A percentile compares a stretch with the other conserved stretches of the same genome.
These are phyloP conservation scores for human DNA, from an alignment of 2,113 vertebrate species.

Conservation along the genomic window GRCh38 chr7:114670501-114671000, in stretches of 20 bases:
- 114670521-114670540: not conserved
- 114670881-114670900: constrained; percentile 51
- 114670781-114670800: constrained; percentile 66
- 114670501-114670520: not conserved
- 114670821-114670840: constrained; percentile 52
- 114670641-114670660: not conserved
- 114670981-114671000: constrained; percentile 25
- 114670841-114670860: constrained; percentile 59
- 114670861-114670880: not conserved
- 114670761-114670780: constrained; percentile 55
- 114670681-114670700: constrained; percentile 56
- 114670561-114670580: not conserved
- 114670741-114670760: constrained; percentile 68
- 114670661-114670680: not conserved
- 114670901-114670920: constrained; percentile 39
- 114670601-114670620: not conserved
- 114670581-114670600: constrained; percentile 24
- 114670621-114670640: not conserved
- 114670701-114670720: constrained; percentile 38
- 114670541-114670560: not conserved
- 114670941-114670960: constrained; percentile 43
- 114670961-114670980: constrained; percentile 47
- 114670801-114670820: constrained; percentile 66
- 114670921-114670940: constrained; percentile 42
- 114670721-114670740: constrained; percentile 60